Evolutionary conservation across 2,797 vertebrate species (phyloP).

Genomic region (Poecilia velifera): DNA sequence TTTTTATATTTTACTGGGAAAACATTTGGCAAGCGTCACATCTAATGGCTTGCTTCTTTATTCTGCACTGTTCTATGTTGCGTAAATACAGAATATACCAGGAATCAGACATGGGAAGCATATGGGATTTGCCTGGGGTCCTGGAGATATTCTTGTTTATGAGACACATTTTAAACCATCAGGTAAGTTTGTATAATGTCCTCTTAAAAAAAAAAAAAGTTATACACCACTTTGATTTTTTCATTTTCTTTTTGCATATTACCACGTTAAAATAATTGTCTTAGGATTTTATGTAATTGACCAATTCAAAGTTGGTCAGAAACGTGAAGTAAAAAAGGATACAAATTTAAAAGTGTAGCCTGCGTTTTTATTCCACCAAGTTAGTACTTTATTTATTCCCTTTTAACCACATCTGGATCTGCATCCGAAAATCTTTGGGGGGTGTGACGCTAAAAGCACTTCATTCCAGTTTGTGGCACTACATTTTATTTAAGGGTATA

Average conservation of each 20-base stretch:
- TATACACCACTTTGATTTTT: not conserved
- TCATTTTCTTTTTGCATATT: too few relatives aligned
- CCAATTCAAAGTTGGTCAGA: not conserved
- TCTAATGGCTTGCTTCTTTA: not conserved
- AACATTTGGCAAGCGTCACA: not conserved
- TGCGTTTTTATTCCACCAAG: not conserved
- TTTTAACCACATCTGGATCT: not conserved
- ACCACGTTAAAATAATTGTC: too few relatives aligned
- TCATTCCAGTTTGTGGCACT: too few relatives aligned
- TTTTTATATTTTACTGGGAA: not conserved
- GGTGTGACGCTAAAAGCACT: not conserved
- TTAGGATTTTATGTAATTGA: not conserved
- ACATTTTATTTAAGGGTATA: not conserved
- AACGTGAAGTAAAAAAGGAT: not conserved
- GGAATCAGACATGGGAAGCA: constrained; percentile 82
- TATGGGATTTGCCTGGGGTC: constrained; percentile 93
- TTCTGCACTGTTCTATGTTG: not conserved
- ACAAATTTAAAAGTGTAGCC: not conserved
- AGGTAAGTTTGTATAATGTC: constrained; percentile 71
- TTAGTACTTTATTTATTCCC: not conserved
- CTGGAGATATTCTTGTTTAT: constrained; percentile 89
- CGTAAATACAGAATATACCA: constrained; percentile 83
- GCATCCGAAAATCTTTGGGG: too few relatives aligned
- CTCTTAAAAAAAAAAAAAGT: not conserved
- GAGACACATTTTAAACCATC: constrained; percentile 83